These are phyloP conservation scores for Zosterops lateralis DNA, from an alignment of 2,113 vertebrate genomes.

Conservation along the genomic window DNA sequence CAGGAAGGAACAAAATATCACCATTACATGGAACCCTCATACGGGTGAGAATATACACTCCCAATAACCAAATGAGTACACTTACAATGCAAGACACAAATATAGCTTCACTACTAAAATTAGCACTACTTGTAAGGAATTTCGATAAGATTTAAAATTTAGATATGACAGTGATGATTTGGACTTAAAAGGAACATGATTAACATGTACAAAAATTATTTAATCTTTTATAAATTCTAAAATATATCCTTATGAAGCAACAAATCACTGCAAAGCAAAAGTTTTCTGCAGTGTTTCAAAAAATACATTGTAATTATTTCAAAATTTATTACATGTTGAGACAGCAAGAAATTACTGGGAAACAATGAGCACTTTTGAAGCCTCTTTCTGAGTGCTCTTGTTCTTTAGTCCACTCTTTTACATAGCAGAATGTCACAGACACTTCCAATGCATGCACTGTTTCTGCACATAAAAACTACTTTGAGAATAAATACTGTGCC, in stretches of 20 bases:
- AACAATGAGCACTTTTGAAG: not conserved
- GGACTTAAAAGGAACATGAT: not conserved
- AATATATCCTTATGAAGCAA: not conserved
- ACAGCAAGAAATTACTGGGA: not conserved
- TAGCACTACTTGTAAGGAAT: not conserved
- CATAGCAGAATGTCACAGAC: accelerated
- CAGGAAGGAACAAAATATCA: not conserved
- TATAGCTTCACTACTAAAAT: not conserved
- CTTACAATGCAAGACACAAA: not conserved
- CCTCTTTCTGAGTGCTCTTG: not conserved
- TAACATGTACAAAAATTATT: not conserved
- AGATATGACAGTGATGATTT: not conserved
- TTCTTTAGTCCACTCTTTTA: not conserved
- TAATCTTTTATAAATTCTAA: not conserved
- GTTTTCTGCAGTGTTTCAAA: not conserved
- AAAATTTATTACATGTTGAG: not conserved
- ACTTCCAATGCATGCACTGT: not conserved
- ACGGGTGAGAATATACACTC: not conserved
- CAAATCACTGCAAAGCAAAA: not conserved
- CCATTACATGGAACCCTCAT: not conserved
- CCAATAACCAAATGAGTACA: not conserved
- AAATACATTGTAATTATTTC: not conserved
- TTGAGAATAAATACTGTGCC: not conserved
- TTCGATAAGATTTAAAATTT: not conserved
- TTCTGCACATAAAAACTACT: not conserved